phyloP scores from a whole-genome alignment of 1,140 invertebrate genomes.

The Campoletis sonorensis region DNA sequence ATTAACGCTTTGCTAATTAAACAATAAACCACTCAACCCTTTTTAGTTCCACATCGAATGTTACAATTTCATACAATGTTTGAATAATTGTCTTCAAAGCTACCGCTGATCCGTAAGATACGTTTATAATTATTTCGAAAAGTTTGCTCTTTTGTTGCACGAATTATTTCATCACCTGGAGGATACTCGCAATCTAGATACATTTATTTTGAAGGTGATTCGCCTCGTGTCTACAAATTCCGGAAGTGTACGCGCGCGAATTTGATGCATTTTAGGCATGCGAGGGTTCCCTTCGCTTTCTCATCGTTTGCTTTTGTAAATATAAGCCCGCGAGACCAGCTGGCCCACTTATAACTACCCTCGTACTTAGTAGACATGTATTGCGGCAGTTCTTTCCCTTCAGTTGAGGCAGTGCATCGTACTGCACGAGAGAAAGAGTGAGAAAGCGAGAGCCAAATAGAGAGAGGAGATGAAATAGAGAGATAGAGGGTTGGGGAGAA shows the following conservation, averaged over 20 bases:
- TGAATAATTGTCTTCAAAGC: no score
- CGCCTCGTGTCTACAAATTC: background rate
- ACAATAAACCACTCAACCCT: no score
- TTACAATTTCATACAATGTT: no score
- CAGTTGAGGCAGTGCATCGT: slow-evolving; percentile 3
- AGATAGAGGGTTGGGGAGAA: slow-evolving; percentile 35
- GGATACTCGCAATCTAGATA: background rate
- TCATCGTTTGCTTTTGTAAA: background rate
- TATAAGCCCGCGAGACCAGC: background rate
- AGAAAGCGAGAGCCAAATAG: background rate
- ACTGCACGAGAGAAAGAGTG: background rate
- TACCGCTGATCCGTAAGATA: no score
- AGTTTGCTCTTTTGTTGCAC: no score
- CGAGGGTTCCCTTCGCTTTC: background rate
- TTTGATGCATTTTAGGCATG: background rate
- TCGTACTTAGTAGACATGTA: slow-evolving; percentile 11
- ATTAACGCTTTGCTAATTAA: no score
- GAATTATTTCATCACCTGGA: background rate
- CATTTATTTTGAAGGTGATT: background rate
- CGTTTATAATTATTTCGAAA: no score
- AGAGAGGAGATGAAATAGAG: background rate
- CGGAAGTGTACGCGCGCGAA: background rate
- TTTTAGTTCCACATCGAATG: no score
- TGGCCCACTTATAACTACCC: slow-evolving; percentile 13
- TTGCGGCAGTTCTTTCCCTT: slow-evolving; percentile 16